Percentiles rank a stretch among this genome's conserved stretches.
Evolutionary conservation across 2,113 vertebrate genomes (phyloP).

Genomic region (Myiopsitta monachus): DNA sequence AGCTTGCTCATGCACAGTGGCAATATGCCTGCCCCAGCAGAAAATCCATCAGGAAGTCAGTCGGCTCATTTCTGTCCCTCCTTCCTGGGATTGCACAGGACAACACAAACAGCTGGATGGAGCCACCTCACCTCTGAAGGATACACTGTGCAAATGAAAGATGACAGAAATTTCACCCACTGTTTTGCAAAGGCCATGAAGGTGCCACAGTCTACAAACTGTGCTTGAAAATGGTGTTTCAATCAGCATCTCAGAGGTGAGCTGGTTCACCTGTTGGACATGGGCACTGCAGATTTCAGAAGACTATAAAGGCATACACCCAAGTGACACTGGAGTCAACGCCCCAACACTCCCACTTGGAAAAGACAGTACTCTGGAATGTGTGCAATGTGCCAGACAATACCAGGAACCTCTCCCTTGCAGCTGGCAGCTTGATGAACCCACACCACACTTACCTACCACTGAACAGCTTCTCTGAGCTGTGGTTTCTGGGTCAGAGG

Average conservation of each 20-base stretch:
- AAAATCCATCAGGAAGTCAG: neutral
- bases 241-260: neutral
- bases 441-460: accelerated
- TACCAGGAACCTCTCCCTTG: neutral
- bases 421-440: neutral
- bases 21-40: neutral
- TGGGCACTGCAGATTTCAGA: neutral
- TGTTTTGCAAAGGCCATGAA: neutral
- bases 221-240: neutral
- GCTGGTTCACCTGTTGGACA: neutral
- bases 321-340: neutral
- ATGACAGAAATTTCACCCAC: neutral
- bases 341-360: neutral
- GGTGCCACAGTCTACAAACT: neutral
- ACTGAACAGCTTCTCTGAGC: neutral
- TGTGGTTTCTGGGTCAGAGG: neutral
- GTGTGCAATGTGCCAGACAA: accelerated
- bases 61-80: neutral
- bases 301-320: neutral
- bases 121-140: neutral
- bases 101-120: neutral
- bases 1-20: neutral
- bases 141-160: neutral
- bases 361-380: neutral
- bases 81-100: accelerated